Percentiles rank a stretch among this genome's conserved stretches.
phyloP scores from a whole-genome alignment of 2,888 invertebrate genomes.

The Thysanoteuthis rhombus region DNA sequence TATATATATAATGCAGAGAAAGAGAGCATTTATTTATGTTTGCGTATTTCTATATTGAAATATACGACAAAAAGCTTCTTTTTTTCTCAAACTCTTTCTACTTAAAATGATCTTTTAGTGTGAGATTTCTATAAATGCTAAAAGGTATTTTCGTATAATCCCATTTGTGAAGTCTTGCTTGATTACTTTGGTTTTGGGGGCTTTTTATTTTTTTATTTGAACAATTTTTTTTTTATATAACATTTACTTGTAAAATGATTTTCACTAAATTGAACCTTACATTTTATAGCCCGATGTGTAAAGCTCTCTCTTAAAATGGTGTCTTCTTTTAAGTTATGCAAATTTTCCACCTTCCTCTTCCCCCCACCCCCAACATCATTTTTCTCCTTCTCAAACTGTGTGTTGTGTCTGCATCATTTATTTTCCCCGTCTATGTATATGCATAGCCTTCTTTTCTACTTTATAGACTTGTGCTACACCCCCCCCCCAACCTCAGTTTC shows the following conservation, averaged over 20 bases:
- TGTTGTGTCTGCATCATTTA: background rate
- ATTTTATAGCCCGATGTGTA: background rate
- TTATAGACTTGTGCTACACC: background rate
- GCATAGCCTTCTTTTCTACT: background rate
- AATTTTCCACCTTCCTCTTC: background rate
- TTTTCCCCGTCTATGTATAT: background rate
- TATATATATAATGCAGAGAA: background rate
- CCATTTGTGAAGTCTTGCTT: background rate
- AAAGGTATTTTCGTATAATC: background rate
- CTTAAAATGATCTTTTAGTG: background rate
- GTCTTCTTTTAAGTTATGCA: background rate
- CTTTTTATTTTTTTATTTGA: background rate
- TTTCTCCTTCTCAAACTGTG: background rate
- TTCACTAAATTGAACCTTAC: slow-evolving; percentile 12
- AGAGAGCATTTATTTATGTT: background rate
- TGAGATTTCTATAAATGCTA: background rate
- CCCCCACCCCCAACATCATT: background rate
- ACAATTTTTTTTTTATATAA: background rate
- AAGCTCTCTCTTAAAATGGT: background rate
- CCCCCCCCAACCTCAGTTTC: background rate
- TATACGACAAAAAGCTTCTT: background rate
- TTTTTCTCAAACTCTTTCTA: background rate
- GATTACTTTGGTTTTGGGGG: background rate
- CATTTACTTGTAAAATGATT: background rate
- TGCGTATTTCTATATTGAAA: background rate